Conservation (phyloP, 2,888 invertebrate species). For the Heliconius aoede region DNA sequence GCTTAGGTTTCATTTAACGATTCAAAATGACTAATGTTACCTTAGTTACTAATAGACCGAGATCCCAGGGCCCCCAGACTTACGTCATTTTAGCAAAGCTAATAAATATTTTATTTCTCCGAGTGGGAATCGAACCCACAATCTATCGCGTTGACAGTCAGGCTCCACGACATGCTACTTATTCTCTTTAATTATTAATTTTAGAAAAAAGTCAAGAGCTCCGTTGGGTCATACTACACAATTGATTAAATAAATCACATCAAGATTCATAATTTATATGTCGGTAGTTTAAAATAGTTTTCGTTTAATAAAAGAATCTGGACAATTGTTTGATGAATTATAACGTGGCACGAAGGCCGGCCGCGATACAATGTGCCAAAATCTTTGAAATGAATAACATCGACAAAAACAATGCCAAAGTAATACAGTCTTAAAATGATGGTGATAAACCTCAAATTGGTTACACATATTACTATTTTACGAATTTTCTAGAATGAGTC, state of each 20-base stretch:
- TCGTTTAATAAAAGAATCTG: constrained; percentile 43
- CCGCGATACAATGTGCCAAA: constrained; percentile 61
- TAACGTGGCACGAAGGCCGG: constrained; percentile 58
- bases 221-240: constrained; percentile 20
- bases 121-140: too few species aligned
- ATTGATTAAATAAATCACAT: constrained; percentile 42
- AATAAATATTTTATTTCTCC: too few species aligned
- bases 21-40: too few species aligned
- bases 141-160: too few species aligned
- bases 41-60: too few species aligned
- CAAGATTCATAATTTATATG: constrained; percentile 44
- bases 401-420: constrained; percentile 30
- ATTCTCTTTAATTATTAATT: neutral
- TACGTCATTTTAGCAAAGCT: too few species aligned
- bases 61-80: too few species aligned
- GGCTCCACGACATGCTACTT: too few species aligned
- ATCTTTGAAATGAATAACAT: constrained; percentile 45
- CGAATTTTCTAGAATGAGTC: constrained; percentile 54
- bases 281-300: constrained; percentile 44
- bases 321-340: constrained; percentile 49
- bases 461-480: constrained; percentile 17
- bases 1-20: too few species aligned
- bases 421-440: constrained; percentile 26
- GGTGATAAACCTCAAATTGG: constrained; percentile 34
- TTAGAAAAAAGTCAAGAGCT: constrained; percentile 10